Base-by-base conservation (phyloP, 2,113 vertebrate genomes). In the Ondatra zibethicus region DNA sequence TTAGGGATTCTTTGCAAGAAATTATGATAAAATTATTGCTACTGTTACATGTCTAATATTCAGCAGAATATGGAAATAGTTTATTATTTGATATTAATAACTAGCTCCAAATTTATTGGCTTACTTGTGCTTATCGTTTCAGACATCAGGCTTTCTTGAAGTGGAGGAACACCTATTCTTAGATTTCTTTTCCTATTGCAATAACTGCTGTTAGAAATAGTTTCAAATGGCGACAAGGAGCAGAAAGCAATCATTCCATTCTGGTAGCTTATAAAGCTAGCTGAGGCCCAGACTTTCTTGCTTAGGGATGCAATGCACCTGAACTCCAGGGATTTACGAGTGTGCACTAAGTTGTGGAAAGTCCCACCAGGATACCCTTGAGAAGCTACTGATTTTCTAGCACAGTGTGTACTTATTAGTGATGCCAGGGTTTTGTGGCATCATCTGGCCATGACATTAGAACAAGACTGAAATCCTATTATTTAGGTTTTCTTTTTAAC, bases 371-470 rank as follows among this genome's bases (percentile, higher is more conserved):
- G 96, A 97, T 97, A 27, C 70, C 90, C 85, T 86, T 92, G 92
- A 97, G 97, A 98, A 98, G 52, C 58, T 97, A 95, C 95, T 94
- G 94, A 94, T 95, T 98, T 98, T 96, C 96, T 91, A 97, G 97
- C 77, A 97, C 93, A 95, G 84, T 5, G 1, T 63, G 78, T 81
- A 78, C 82, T 92, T 86, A 86, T 97, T 91, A 68, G 84, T 92
- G 80, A 96, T 94, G 94, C 92, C 97, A 98, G 93, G 90, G 87
- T 36, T 97, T 97, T 97, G 80, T 93, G 92, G 96, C 78, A 97
- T 98, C 93, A 95, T 97, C 95, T 95, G 92, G 93, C 88, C 61
- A 73, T 93, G 88, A 92, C 97, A 98, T 98, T 97, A 96, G 97
- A 96, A 96, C 96, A 91, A 36, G 45, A 45, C 78, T 97, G 93